Evolutionary conservation across 2,797 vertebrate genomes (phyloP).

Genomic region (Jordanella pulchra): DNA sequence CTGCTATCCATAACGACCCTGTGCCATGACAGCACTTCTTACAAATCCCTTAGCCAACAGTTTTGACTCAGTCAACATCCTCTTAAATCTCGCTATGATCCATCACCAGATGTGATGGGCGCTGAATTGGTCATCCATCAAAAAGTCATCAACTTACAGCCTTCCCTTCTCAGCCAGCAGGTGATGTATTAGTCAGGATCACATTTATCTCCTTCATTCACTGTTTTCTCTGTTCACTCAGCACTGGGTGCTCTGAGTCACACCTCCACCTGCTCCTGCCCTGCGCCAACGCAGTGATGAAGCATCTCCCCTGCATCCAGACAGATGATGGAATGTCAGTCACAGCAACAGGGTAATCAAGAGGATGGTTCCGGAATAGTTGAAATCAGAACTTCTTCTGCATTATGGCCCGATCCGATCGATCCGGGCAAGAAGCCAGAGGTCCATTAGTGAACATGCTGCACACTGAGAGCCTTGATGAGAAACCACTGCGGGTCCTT

Average conservation of each 20-base stretch:
- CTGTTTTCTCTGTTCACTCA: constrained; percentile 6
- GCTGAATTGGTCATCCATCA: constrained; percentile 64
- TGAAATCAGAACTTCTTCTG: constrained; percentile 53
- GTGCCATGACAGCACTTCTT: constrained; percentile 5
- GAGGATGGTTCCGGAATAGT: constrained; percentile 33
- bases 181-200: constrained; percentile 38
- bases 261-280: constrained; percentile 17
- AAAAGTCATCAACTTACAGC: constrained; percentile 66
- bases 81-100: constrained; percentile 33
- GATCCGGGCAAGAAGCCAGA: constrained; percentile 57
- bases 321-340: constrained; percentile 34
- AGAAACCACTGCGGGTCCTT: constrained; percentile 21
- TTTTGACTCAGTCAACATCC: constrained; percentile 28
- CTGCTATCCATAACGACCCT: constrained; percentile 17
- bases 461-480: constrained; percentile 28
- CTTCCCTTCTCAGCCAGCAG: constrained; percentile 44
- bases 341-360: constrained; percentile 23
- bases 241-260: not conserved
- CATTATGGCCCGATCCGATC: constrained; percentile 32
- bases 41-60: constrained; percentile 50
- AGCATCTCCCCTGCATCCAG: constrained; percentile 11
- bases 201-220: constrained; percentile 60
- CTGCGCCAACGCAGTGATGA: constrained; percentile 17
- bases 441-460: constrained; percentile 61
- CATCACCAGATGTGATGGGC: constrained; percentile 47